Evolutionary conservation across 2,888 invertebrate species (phyloP), one percentile per base, ranked within the genome.

Genomic region (Rhagonycha lutea): DNA sequence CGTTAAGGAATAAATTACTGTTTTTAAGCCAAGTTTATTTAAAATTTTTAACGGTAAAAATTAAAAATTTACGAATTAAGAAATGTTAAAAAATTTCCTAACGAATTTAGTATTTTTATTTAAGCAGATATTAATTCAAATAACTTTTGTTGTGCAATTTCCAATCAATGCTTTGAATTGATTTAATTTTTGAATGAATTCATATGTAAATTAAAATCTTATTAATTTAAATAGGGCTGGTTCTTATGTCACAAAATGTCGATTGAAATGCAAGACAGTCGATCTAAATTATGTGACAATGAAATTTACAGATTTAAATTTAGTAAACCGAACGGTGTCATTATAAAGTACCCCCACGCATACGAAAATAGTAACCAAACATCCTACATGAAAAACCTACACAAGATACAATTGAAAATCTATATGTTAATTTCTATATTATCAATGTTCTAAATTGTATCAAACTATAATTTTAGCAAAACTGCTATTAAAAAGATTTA

Each of bases 261-360:
- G 72, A 74, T 69, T 61, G 61, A 23, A 70, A 61, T 63, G 71
- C 29, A 67, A 65, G 60, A 65, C 68, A 70, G 70, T 65, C 78
- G 74, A 61, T 63, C 68, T 70, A 71, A 75, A 76, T 76, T 76
- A 76, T 70, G 76, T 74, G 73, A 73, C 74, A 79, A 63, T 77
- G 76, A 73, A 79, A 80, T 79, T 81, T 82, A 82, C 74, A 73
- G 63, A 77, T 78, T 79, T 80, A 81, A 79, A 81, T 83, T 82
- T 79, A 78, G 77, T 79, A 73, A 81, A 82, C 77, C 74, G 79
- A 82, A 81, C 79, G 81, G 79, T 82, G 81, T 81, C 81, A 81
- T 83, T 82, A 82, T 83, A 81, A 80, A 81, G 78, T 82, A 81
- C 81, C 82, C 82, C 83, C 80, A 83, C 83, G 81, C 81, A 83